Conservation (phyloP, 2,888 invertebrate species). For the Parelbella ahira region DNA sequence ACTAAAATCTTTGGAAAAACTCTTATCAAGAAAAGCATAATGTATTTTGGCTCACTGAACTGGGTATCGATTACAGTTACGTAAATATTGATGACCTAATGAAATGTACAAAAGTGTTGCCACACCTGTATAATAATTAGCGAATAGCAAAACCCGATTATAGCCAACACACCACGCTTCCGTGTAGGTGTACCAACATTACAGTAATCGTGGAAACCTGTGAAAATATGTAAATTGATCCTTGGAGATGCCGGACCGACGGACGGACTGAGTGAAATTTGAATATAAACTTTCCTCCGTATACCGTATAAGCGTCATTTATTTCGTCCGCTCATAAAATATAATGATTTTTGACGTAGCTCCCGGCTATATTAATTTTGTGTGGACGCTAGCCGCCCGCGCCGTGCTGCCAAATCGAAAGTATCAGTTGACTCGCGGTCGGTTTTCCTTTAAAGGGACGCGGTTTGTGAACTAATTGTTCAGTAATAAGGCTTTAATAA, state of each 20-base stretch:
- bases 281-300: conserved; percentile 75
- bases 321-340: conserved; percentile 76
- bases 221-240: conserved; percentile 80
- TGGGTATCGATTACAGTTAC: too few relatives aligned
- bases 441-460: conserved; percentile 7
- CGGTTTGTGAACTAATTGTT: conserved; percentile 19
- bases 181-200: conserved; percentile 42
- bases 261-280: conserved; percentile 72
- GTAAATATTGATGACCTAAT: too few relatives aligned
- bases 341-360: conserved; percentile 78
- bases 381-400: conserved; percentile 54
- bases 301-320: conserved; percentile 74
- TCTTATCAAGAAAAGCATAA: too few relatives aligned
- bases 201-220: conserved; percentile 72
- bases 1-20: too few relatives aligned
- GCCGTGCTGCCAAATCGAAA: conserved; percentile 60
- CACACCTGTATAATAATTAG: conserved; percentile 14
- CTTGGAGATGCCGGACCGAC: conserved; percentile 77
- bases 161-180: conserved; percentile 9
- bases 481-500: conserved; percentile 18
- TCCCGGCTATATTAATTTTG: conserved; percentile 70
- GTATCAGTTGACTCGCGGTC: conserved; percentile 34
- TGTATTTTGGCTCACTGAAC: too few relatives aligned
- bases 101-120: neutral
- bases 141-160: conserved; percentile 21